Base-by-base conservation (phyloP, 2,888 invertebrate species). In the Augiades crinisus region DNA sequence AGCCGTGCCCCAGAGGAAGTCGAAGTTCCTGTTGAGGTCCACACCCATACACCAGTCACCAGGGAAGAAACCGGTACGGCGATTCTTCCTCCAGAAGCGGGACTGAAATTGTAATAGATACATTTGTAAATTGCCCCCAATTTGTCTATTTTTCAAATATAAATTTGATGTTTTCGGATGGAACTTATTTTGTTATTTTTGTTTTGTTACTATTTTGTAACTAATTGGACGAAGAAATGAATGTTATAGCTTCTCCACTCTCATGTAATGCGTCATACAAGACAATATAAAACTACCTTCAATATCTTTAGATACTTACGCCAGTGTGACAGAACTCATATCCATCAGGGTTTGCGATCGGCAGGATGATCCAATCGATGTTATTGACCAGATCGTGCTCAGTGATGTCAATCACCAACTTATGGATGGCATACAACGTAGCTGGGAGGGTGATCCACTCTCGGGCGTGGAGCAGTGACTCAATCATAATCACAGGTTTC, bases 1-100 rank as follows among this genome's bases (percentile, higher is more conserved):
- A n/a, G n/a, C n/a, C n/a, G n/a, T n/a, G n/a, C 91, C 92, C 95
- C 95, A 95, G 55, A 92, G 81, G 61, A 90, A 90, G 50, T 90
- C 93, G 63, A 94, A 96, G 78, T 96, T 96, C 6, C 96, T 85
- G 75, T 96, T 96, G 0, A 92, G 91, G 67, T 96, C 96, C 0
- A 92, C 92, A 0, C 96, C 96, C 7, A 73, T 60, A 63, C 95
- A 95, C 0, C 63, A 0, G 45, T 73, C 59, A 0, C 67, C 62
- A 5, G 40, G 5, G 17, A 67, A 50, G 47, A 72, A 72, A 16
- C 75, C 75, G 3, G 70, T 72, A 0, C 77, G 59, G 0, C 94
- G 91, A 14, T 93, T 94, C 67, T 95, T 94, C 16, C 94, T 91
- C 94, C 94, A 94, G 62, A 93, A 81, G 27, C 82, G 77, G 2